Evolutionary conservation across 2,888 invertebrate genomes (phyloP), one percentile per base, ranked within the genome.

Genomic region (Pimpla rufipes): DNA sequence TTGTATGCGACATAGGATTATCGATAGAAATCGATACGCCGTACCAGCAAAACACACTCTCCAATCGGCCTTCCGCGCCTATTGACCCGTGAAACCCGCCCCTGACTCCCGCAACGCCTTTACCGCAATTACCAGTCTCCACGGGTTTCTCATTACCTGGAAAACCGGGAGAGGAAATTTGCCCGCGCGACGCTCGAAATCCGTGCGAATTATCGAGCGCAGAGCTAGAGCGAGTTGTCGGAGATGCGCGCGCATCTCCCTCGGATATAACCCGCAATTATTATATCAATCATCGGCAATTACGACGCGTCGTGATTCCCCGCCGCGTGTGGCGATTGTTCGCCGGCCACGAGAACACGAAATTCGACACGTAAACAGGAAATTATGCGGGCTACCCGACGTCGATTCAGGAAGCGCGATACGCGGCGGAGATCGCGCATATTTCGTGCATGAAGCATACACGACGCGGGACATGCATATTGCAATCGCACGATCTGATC

Each of bases 21-120:
- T 13, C 11, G 23, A 21, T 7, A n/a, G 13, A 64, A 5, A 50
- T 67, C 67, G 67, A 47, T 29, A 16, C 2, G 3, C 7, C 50
- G 7, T 7, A 35, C 68, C 37, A n/a, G 68, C 5, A 16, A 5
- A 6, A 52, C 68, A 37, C 68, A 52, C 45, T 52, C 68, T 10
- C 23, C 29, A 13, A 50, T 35, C 62, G 74, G 37, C 50, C 40
- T 64, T 42, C 40, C 10, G 23, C 23, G 35, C 35, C 47, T 52
- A 68, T 52, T 62, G 70, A 62, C 50, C 59, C 77, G 59, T 52
- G 29, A 70, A 78, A 70, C 29, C n/a, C 50, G 52, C 62, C 50
- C 68, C 10, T 70, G 77, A 78, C 62, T 62, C 77, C 47, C 23
- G n/a, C 37, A 42, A 45, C 45, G 45, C 55, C 40, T 57, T 57